These are phyloP conservation scores for Andrena praecox DNA, from an alignment of 2,888 invertebrate genomes.

Conservation along the genomic window DNA sequence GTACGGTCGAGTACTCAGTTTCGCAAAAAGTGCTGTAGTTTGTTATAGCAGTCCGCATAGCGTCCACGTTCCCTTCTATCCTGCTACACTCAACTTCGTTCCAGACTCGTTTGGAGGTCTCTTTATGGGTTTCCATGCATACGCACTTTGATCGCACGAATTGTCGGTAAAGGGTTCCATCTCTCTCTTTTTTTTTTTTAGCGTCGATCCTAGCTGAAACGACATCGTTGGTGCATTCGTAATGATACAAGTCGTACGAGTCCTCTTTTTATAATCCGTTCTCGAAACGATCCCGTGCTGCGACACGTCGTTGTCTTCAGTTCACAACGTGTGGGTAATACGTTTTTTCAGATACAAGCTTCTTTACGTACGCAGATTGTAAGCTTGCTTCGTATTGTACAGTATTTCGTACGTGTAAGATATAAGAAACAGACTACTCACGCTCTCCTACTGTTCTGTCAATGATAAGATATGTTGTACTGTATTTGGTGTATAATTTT, in stretches of 20 bases:
- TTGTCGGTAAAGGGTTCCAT: constrained; percentile 11
- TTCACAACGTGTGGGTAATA: too few relatives aligned
- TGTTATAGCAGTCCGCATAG: constrained; percentile 35
- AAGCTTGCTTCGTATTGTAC: constrained; percentile 63
- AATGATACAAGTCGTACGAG: background rate
- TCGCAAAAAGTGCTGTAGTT: constrained; percentile 54
- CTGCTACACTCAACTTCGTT: constrained; percentile 17
- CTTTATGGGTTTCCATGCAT: constrained; percentile 3
- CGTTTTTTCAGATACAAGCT: constrained; percentile 34
- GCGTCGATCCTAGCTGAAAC: background rate
- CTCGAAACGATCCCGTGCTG: background rate
- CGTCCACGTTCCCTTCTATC: constrained; percentile 10
- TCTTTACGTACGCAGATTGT: constrained; percentile 63
- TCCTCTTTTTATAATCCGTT: background rate
- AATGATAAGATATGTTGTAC: constrained; percentile 32
- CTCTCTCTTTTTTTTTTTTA: constrained; percentile 5
- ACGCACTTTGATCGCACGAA: constrained; percentile 20
- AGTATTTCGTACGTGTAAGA: constrained; percentile 45
- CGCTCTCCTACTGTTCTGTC: constrained; percentile 42
- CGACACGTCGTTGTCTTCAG: background rate
- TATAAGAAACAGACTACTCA: constrained; percentile 18
- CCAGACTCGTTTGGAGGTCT: constrained; percentile 33
- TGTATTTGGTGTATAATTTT: constrained; percentile 54
- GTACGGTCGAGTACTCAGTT: constrained; percentile 20
- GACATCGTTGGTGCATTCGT: background rate